Conservation (phyloP, 2,888 invertebrate genomes). For the Ormyrus labotus region DNA sequence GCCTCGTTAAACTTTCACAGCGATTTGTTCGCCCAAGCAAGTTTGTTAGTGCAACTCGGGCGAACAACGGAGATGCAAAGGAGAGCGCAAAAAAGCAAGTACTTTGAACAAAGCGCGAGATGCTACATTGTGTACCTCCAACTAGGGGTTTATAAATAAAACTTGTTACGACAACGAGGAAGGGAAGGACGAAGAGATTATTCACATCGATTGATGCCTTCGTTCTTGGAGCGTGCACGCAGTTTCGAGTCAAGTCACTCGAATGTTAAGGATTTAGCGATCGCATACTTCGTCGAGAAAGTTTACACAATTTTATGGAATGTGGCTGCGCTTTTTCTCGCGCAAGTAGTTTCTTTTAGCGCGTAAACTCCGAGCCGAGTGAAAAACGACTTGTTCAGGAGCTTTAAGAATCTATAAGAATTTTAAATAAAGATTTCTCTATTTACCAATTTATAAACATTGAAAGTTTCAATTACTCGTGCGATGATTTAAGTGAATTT, state of each 20-base stretch:
- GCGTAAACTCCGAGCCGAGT: not conserved
- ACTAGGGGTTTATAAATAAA: conserved; percentile 47
- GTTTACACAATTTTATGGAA: not conserved
- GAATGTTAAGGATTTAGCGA: conserved; percentile 3
- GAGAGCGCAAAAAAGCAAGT: conserved; percentile 2
- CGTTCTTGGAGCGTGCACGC: not conserved
- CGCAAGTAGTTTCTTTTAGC: not conserved
- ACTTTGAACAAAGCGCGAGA: conserved; percentile 14
- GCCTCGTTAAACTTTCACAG: conserved; percentile 57
- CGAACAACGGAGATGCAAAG: conserved; percentile 14
- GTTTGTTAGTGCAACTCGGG: conserved; percentile 23
- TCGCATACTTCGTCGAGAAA: not conserved
- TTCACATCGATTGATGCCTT: conserved; percentile 55
- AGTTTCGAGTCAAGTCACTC: not conserved
- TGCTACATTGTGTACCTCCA: conserved; percentile 3
- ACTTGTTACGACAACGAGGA: not conserved
- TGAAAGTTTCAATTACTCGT: no score
- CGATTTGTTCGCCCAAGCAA: conserved; percentile 52
- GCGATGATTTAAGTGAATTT: no score
- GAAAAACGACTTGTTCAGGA: no score
- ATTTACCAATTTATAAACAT: no score
- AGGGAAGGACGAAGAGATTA: conserved; percentile 29
- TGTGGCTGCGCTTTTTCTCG: not conserved
- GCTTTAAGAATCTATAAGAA: no score
- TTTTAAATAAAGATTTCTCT: no score